Evolutionary conservation across 2,113 vertebrate genomes (phyloP).

Genomic region (Calidris pygmaea): DNA sequence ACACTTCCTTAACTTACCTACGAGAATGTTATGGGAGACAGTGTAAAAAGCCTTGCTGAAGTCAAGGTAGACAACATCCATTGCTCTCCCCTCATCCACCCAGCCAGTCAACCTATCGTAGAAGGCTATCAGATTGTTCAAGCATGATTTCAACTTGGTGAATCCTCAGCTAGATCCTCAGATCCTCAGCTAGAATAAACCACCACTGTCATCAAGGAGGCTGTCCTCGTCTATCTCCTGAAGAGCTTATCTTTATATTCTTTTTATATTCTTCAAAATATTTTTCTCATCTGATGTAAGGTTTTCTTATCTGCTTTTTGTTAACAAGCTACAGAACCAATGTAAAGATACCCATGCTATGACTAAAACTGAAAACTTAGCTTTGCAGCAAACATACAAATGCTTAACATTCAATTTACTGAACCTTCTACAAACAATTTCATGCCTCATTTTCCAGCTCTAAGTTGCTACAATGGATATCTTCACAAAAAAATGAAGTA

Average conservation of each 20-base stretch:
- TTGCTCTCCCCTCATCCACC: too few species aligned
- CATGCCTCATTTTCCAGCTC: slow-evolving; percentile 71
- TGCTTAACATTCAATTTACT: slow-evolving; percentile 60
- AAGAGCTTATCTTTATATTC: neutral
- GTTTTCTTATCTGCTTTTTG: neutral
- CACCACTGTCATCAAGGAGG: neutral
- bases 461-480: slow-evolving; percentile 61
- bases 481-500: slow-evolving; percentile 21
- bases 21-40: too few species aligned
- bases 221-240: neutral
- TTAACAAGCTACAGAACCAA: slow-evolving; percentile 32
- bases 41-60: too few species aligned
- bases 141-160: too few species aligned
- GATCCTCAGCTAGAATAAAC: neutral
- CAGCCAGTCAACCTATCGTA: too few species aligned
- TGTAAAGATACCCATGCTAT: neutral
- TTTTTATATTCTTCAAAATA: neutral
- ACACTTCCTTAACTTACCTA: too few species aligned
- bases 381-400: slow-evolving; percentile 32
- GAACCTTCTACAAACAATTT: slow-evolving; percentile 72
- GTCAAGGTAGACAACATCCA: too few species aligned
- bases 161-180: neutral
- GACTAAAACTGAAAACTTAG: slow-evolving; percentile 23
- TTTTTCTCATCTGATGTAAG: neutral
- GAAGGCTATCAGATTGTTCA: too few species aligned